Conservation (phyloP, 2,113 vertebrate species). For the Clarias batrachus region DNA sequence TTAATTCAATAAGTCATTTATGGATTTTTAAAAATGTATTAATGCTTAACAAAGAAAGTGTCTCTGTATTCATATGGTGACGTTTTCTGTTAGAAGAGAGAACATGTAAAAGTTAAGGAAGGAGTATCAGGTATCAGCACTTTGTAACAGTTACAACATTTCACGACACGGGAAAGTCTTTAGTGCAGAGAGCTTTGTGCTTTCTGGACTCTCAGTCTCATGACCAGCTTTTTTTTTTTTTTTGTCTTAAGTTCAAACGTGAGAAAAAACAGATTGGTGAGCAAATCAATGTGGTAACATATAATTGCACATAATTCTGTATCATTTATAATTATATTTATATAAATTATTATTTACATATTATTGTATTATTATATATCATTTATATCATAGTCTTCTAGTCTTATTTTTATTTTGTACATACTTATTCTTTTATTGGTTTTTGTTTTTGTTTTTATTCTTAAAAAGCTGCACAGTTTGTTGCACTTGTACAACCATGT, state of each 20-base stretch:
- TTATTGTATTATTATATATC: too few relatives aligned
- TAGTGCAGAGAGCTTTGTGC: neutral
- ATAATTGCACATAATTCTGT: too few relatives aligned
- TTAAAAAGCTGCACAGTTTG: too few relatives aligned
- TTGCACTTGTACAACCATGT: too few relatives aligned
- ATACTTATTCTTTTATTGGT: too few relatives aligned
- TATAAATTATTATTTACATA: too few relatives aligned
- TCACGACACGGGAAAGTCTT: neutral
- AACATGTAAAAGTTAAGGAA: neutral
- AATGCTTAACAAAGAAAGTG: neutral
- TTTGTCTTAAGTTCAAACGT: neutral
- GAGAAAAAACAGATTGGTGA: neutral
- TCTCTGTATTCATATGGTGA: neutral
- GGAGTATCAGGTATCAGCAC: neutral
- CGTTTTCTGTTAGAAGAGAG: neutral
- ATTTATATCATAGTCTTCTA: too few relatives aligned
- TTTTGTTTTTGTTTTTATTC: too few relatives aligned
- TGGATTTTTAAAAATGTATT: neutral
- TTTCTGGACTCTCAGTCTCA: neutral
- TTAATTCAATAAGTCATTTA: neutral
- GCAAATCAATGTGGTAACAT: neutral
- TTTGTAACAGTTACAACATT: constrained; percentile 8
- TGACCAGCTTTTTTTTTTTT: neutral
- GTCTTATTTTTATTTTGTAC: too few relatives aligned
- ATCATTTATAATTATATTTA: too few relatives aligned